Evolutionary conservation across 53 echinoderm and acorn worm genomes (phyloP).

Genomic region (Stichopus horrens): DNA sequence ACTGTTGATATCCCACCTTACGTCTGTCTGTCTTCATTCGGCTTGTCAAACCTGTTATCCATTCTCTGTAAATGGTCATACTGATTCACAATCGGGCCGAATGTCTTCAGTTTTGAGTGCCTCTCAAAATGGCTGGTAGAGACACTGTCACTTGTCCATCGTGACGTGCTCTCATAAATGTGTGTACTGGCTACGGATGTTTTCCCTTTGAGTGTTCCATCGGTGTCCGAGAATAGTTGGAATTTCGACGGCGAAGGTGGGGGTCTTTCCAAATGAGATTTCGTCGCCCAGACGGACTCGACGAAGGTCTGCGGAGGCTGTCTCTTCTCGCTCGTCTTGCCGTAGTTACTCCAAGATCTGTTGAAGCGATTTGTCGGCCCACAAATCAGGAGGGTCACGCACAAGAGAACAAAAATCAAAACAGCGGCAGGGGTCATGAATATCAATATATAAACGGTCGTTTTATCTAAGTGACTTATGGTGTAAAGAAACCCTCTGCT

Average conservation of each 20-base stretch:
- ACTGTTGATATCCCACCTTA: no score
- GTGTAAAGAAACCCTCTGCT: neutral
- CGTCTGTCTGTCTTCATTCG: no score
- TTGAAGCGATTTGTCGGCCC: neutral
- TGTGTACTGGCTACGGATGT: slow-evolving; percentile 1
- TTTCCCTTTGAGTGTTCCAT: neutral
- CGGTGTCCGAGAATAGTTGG: neutral
- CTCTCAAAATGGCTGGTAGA: slow-evolving; percentile 8
- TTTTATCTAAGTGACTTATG: neutral
- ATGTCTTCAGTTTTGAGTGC: neutral
- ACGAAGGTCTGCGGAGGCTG: neutral
- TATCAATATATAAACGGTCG: neutral
- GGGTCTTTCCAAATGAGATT: neutral
- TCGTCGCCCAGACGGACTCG: neutral
- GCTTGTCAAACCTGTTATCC: no score
- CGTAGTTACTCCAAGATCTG: neutral
- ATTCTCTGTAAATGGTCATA: no score
- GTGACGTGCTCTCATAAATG: slow-evolving; percentile 12
- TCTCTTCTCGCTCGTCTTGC: neutral
- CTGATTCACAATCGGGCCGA: neutral
- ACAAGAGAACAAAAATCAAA: neutral
- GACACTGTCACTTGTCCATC: neutral
- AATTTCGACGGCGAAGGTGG: neutral
- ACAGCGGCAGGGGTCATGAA: neutral
- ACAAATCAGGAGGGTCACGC: slow-evolving; percentile 12